Base-by-base conservation (phyloP, 2,797 vertebrate species). In the Sebastes hubbsi region DNA sequence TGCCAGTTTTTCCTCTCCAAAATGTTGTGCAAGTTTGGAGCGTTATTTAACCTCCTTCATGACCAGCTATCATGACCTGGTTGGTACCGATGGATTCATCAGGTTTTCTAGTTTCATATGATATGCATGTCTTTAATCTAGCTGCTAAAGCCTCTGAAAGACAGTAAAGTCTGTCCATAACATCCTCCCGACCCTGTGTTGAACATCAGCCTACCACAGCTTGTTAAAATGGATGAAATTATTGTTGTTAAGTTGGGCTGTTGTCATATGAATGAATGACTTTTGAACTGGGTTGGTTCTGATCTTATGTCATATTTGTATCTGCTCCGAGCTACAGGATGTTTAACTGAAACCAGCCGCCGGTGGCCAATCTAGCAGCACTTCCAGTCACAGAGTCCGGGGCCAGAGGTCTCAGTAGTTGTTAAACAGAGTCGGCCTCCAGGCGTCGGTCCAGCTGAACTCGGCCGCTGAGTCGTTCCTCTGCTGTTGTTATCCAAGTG, bases 391-490 rank as follows among this genome's bases (percentile, higher is more conserved):
- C 20, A 13, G 7, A 78, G 61, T 67, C 36, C 11, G 22, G 30
- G 52, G 75, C 66, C 64, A 56, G 61, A 66, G 66, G 71, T 64
- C 3, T 2, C 2, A 8, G 68, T 4, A 29, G 66, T 16, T 38
- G 63, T 30, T 49, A 4, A 18, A 66, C 65, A 52, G 56, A 67
- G 77, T 52, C 30, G 38, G 11, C 56, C 64, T n/a, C 1, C 77
- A 58, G 78, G 72, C 73, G 8, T 46, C 10, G 4, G 75, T 75
- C 72, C 76, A 3, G 72, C 69, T 80, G 64, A 65, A 75, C 72
- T 74, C 4, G 27, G 16, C 68, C 32, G 81, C 75, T 38, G 46
- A 65, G 56, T 72, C 46, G 29, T 34, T 49, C 24, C 12, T 65
- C 63, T 59, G n/a, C 32, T 61, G 63, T 46, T 71, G 72, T 59